These are phyloP conservation scores for Caenorhabditis macrosperma DNA, from an alignment of 2,888 invertebrate species.

Conservation along the genomic window DNA sequence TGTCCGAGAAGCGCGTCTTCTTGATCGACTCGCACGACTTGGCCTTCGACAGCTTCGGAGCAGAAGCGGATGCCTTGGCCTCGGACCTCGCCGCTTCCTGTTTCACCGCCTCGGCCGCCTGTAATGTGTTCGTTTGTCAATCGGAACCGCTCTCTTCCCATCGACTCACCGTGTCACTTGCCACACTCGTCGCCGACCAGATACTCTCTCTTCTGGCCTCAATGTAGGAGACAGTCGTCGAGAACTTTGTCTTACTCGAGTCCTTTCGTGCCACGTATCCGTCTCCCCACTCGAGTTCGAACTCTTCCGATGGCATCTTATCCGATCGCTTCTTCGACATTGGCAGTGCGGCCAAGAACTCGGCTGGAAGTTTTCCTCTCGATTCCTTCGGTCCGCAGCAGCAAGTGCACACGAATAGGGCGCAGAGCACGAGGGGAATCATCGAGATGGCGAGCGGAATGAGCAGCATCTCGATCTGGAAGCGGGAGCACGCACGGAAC, in stretches of 20 bases:
- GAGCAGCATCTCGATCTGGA: conserved; percentile 69
- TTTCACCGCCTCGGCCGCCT: conserved; percentile 50
- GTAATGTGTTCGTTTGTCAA: not conserved
- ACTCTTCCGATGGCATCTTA: conserved; percentile 61
- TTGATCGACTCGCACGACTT: conserved; percentile 65
- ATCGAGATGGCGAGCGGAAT: conserved; percentile 76
- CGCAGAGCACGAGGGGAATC: conserved; percentile 75
- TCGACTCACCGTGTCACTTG: conserved; percentile 46
- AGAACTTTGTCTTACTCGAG: conserved; percentile 71
- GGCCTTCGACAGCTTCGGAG: conserved; percentile 51
- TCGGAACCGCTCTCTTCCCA: not conserved
- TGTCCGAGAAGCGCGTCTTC: conserved; percentile 67
- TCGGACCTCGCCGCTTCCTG: conserved; percentile 44
- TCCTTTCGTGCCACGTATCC: conserved; percentile 72
- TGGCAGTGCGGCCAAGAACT: conserved; percentile 60
- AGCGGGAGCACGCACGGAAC: conserved; percentile 63
- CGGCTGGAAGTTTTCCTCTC: conserved; percentile 70
- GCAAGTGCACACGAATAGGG: conserved; percentile 76
- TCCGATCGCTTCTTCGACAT: conserved; percentile 58
- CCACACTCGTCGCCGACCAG: conserved; percentile 63
- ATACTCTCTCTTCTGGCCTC: conserved; percentile 68
- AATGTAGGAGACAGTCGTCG: conserved; percentile 71
- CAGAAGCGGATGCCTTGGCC: conserved; percentile 13
- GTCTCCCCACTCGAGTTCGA: conserved; percentile 70
- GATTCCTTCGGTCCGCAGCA: conserved; percentile 78